Evolutionary conservation across 2,797 vertebrate species (phyloP).

Genomic region (Tolypeutes matacus): DNA sequence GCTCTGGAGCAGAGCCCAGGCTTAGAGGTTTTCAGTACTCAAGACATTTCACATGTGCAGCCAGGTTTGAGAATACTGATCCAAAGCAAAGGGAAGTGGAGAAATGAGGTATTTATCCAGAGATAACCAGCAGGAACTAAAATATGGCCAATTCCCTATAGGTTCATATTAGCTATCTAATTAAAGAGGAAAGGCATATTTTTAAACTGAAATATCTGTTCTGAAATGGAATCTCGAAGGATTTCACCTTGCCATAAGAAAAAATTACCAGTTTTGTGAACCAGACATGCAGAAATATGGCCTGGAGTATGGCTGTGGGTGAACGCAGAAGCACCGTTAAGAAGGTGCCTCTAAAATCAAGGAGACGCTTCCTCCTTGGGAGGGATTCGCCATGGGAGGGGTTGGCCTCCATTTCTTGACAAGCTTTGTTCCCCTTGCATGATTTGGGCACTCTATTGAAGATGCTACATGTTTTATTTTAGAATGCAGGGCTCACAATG

Average conservation of each 20-base stretch:
- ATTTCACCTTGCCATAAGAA: background rate
- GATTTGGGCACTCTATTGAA: background rate
- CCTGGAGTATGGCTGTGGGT: background rate
- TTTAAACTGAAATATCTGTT: background rate
- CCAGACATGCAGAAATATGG: background rate
- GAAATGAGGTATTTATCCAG: background rate
- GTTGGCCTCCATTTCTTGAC: background rate
- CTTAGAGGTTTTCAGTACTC: background rate
- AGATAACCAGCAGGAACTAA: background rate
- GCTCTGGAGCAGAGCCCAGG: background rate
- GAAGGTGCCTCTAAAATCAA: no score
- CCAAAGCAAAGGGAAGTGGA: background rate
- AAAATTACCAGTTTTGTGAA: background rate
- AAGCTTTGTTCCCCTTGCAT: background rate
- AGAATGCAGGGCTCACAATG: conserved; percentile 42
- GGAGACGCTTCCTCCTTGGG: background rate
- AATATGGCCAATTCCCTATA: background rate
- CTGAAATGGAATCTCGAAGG: conserved; percentile 28
- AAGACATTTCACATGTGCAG: background rate
- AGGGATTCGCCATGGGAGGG: background rate
- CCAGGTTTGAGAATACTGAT: background rate
- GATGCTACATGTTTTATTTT: background rate
- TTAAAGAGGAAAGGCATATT: background rate
- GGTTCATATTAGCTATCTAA: background rate
- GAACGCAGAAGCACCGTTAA: no score